A percentile compares a stretch with the other conserved stretches of the same genome.
phyloP scores from a whole-genome alignment of 1,140 invertebrate species.

The Meteorus sp. region DNA sequence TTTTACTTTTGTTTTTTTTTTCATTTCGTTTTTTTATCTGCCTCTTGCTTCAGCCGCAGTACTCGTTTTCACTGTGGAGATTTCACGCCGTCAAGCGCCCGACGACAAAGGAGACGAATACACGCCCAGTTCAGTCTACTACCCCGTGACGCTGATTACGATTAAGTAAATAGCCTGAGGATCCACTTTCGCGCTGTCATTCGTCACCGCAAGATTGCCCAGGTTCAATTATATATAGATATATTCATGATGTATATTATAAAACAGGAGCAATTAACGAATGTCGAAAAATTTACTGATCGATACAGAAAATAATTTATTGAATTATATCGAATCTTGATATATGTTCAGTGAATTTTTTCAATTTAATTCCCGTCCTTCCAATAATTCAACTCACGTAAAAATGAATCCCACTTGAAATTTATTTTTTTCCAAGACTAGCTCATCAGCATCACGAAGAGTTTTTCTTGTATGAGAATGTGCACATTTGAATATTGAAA shows the following conservation, averaged over 20 bases:
- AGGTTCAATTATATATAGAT: neutral
- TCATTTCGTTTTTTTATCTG: neutral
- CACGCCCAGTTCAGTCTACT: slow-evolving; percentile 3
- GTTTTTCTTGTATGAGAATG: neutral
- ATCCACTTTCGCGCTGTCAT: slow-evolving; percentile 15
- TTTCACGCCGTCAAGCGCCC: neutral
- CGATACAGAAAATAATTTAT: too few relatives aligned
- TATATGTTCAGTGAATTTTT: too few relatives aligned
- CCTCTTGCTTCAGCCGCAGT: too few relatives aligned
- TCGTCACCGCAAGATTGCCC: slow-evolving; percentile 5
- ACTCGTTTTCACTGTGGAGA: neutral
- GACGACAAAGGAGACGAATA: slow-evolving; percentile 9
- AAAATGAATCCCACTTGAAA: too few relatives aligned
- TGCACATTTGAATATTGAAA: neutral
- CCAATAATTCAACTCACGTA: too few relatives aligned
- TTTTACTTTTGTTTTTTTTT: neutral
- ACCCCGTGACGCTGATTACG: slow-evolving; percentile 17
- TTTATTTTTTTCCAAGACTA: too few relatives aligned
- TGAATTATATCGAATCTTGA: too few relatives aligned
- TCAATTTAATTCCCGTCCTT: too few relatives aligned
- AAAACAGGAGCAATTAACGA: too few relatives aligned
- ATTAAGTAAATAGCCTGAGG: slow-evolving; percentile 22
- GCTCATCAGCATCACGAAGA: too few relatives aligned
- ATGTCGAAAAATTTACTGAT: too few relatives aligned
- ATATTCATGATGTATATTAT: too few relatives aligned